Conservation (phyloP, 92 coral and sea anemone species). For the Phenganax subtilis region DNA sequence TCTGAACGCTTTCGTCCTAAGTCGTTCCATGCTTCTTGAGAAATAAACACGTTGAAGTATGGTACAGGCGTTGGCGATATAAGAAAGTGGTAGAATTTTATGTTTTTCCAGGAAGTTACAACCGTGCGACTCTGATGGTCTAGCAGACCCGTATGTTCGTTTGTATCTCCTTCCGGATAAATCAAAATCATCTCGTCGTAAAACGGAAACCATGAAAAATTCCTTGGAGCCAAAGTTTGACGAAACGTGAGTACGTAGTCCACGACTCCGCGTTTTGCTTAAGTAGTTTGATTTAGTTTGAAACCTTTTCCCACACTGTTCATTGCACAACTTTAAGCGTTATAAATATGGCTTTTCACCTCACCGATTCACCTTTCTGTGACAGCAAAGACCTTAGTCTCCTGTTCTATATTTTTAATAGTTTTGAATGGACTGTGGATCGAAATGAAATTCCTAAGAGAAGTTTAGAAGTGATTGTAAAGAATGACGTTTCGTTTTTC, state of each 20-base stretch:
- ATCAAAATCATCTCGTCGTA: slow-evolving; percentile 79
- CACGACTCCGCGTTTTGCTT: neutral
- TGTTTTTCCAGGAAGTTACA: slow-evolving; percentile 58
- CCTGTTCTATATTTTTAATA: slow-evolving; percentile 13
- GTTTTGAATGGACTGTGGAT: slow-evolving; percentile 90
- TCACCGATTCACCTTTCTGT: too few relatives aligned
- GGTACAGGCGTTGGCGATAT: too few relatives aligned
- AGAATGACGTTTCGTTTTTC: slow-evolving; percentile 96
- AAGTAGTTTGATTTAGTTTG: neutral
- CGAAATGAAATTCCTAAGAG: slow-evolving; percentile 71
- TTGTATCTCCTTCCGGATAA: slow-evolving; percentile 92
- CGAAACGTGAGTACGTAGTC: slow-evolving; percentile 58
- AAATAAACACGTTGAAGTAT: too few relatives aligned
- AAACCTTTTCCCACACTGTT: neutral
- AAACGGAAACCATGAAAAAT: slow-evolving; percentile 83
- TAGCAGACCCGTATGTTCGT: slow-evolving; percentile 93
- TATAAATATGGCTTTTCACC: too few relatives aligned
- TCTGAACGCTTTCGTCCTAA: too few relatives aligned
- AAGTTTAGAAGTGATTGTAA: slow-evolving; percentile 79
- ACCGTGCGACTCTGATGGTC: slow-evolving; percentile 95
- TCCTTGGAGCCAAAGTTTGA: slow-evolving; percentile 77
- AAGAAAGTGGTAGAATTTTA: neutral
- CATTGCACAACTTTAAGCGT: too few relatives aligned
- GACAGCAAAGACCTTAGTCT: neutral
- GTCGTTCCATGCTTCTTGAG: too few relatives aligned